phyloP scores from a whole-genome alignment of 2,797 vertebrate genomes.

The Fundulus diaphanus region DNA sequence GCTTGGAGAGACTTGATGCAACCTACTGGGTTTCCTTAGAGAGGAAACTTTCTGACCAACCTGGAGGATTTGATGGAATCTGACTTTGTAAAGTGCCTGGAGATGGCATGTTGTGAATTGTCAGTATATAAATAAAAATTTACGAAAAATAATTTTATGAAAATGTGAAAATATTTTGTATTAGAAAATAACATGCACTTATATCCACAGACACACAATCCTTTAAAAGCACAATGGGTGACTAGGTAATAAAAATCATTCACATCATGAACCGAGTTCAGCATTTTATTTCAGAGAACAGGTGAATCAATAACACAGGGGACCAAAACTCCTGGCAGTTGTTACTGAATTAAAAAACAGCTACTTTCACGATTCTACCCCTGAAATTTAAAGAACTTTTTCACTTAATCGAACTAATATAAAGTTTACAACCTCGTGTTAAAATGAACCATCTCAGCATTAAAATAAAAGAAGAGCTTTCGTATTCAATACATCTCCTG shows the following conservation, averaged over 20 bases:
- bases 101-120: too few species aligned
- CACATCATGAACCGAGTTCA: neutral
- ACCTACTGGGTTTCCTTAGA: too few species aligned
- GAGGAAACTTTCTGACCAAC: too few species aligned
- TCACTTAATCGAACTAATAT: conserved; percentile 64
- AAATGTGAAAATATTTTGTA: too few species aligned
- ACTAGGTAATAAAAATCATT: neutral
- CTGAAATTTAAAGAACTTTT: conserved; percentile 52
- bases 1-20: too few species aligned
- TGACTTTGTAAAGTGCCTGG: too few species aligned
- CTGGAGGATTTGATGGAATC: too few species aligned
- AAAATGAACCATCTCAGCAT: conserved; percentile 24
- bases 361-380: conserved; percentile 11
- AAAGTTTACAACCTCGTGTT: conserved; percentile 59
- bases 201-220: neutral
- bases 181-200: too few species aligned
- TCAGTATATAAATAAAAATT: too few species aligned
- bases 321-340: conserved; percentile 12
- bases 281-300: neutral
- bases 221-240: neutral
- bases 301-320: conserved; percentile 24
- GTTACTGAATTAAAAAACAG: conserved; percentile 8
- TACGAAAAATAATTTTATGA: too few species aligned
- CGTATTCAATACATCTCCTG: neutral
- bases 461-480: neutral